Base-by-base conservation (phyloP, 1,140 invertebrate genomes). In the Drosophila jambulina region DNA sequence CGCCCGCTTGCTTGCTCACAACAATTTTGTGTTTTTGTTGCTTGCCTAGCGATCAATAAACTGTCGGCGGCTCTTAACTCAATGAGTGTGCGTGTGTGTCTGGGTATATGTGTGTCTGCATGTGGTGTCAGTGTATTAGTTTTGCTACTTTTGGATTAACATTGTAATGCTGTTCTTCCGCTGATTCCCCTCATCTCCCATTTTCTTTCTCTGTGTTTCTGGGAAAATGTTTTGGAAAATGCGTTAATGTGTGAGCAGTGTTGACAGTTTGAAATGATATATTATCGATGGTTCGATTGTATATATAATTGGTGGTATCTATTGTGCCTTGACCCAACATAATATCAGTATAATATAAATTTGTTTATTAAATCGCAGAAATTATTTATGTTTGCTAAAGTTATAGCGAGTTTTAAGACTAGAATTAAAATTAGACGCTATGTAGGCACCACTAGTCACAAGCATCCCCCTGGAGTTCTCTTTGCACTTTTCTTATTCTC, bases 21-120 rank as follows among this genome's bases (percentile, higher is more conserved):
- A 56, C 25, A 43, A 54, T 77, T 59, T 77, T 78, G 12, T 64
- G 53, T 54, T 54, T 34, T 42, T 63, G 71, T 54, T 54, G 51
- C 36, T 63, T 77, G 65, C 61, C 62, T 76, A 67, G 74, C 84
- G 84, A 87, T 87, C 84, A 85, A 87, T 87, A 84, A 84, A 83
- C 69, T 84, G 84, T 75, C 65, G 69, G 46, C 49, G 75, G 12
- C 53, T 21, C 60, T 60, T 57, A 67, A 17, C 49, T 71, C 43
- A 72, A 60, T 72, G 54, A 36, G 69, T 80, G 60, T 68, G 75
- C 43, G 40, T 59, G 40, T 48, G 63, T 49, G 42, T 40, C 40
- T 72, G 45, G 62, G 62, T 13, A 27, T 77, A 54, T 36, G 15
- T 83, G 68, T 71, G 49, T 71, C 27, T 42, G 61, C 46, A 43